Base-by-base conservation (phyloP, 2,888 invertebrate genomes). In the Oligia latruncula region DNA sequence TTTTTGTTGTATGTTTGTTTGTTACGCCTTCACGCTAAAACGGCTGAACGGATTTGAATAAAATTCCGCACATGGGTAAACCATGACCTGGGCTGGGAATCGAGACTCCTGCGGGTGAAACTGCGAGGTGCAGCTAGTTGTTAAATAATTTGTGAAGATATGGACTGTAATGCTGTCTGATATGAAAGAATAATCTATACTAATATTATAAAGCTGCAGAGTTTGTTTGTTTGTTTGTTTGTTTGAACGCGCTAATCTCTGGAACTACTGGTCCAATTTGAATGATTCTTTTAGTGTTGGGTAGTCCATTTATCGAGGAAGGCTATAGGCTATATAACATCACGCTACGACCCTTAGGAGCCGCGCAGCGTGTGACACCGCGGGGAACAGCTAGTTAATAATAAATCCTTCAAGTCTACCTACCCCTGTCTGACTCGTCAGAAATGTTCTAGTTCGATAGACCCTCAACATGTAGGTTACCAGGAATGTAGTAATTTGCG, bases 331-430 rank as follows among this genome's bases (percentile, higher is more conserved):
- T n/a, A n/a, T n/a, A n/a, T n/a, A n/a, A n/a, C n/a, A n/a, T n/a
- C n/a, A n/a, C n/a, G n/a, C n/a, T n/a, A n/a, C n/a, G n/a, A n/a
- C n/a, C n/a, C n/a, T n/a, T n/a, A n/a, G n/a, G n/a, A n/a, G n/a
- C n/a, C n/a, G n/a, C n/a, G n/a, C n/a, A n/a, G 23, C 6, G 52
- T 5, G 4, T 52, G 52, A 52, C 17, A 17, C 17, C 4, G 17
- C 6, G 52, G 49, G 17, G 35, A 2, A 2, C 35, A 35, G 35
- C n/a, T n/a, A n/a, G n/a, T n/a, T 29, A 49, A 15, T 15, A 20
- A 8, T 40, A 52, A 74, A 55, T 62, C 67, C 66, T 71, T 64
- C 5, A 71, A 17, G 71, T 46, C 15, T 35, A 62, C n/a, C 64
- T 29, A 29, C 29, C 29, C 49, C 15, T 15, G 35, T 20, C 40